Conservation (phyloP, 2,113 vertebrate genomes). For the Pongo pygmaeus region DNA sequence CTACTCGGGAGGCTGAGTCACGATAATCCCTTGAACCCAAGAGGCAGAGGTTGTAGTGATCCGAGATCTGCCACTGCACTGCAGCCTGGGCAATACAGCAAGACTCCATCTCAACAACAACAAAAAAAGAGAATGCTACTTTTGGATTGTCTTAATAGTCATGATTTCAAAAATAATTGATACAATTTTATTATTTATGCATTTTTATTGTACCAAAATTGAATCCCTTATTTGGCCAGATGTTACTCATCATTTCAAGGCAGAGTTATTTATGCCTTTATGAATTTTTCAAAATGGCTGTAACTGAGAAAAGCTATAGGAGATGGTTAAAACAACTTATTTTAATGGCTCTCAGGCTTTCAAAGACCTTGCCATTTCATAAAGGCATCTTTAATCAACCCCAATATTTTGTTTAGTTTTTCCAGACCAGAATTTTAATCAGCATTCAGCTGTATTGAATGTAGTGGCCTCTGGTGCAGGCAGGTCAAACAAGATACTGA, state of each 20-base stretch:
- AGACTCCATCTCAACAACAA: too few relatives aligned
- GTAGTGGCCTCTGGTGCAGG: background rate
- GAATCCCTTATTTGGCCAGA: background rate
- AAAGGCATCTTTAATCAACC: background rate
- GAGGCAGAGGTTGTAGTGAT: too few relatives aligned
- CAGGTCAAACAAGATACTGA: background rate
- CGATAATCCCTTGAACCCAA: too few relatives aligned
- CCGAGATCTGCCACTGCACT: too few relatives aligned
- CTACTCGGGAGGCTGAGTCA: too few relatives aligned
- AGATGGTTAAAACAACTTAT: background rate
- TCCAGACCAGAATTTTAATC: conserved; percentile 15
- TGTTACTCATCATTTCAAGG: background rate
- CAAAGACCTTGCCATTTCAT: background rate
- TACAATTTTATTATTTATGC: background rate
- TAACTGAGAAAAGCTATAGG: background rate
- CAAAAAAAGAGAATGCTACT: background rate
- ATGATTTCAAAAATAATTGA: conserved; percentile 11
- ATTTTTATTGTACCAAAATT: background rate
- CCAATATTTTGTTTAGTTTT: conserved; percentile 2
- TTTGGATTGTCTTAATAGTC: background rate
- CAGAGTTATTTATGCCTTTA: background rate
- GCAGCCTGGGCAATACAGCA: too few relatives aligned
- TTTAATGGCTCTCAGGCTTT: background rate
- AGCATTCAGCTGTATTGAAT: background rate
- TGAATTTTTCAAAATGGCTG: background rate